Percentiles rank a stretch among this genome's conserved stretches.
These are phyloP conservation scores for Sycophaga agraensis DNA, from an alignment of 1,140 invertebrate genomes.

Conservation along the genomic window DNA sequence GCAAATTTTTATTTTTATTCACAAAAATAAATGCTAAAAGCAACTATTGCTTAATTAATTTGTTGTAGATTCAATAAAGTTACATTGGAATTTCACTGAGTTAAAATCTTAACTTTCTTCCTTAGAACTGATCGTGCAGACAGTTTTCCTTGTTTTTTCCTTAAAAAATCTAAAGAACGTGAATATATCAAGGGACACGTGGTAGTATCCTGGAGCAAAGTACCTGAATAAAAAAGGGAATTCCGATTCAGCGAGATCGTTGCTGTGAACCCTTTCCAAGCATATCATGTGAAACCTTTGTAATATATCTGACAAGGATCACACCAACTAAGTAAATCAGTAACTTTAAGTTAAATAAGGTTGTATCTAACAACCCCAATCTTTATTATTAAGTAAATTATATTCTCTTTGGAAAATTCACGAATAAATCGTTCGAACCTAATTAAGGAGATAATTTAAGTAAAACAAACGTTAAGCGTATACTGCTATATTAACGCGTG, in stretches of 20 bases:
- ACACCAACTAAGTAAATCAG: slow-evolving; percentile 4
- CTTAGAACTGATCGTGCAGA: too few relatives aligned
- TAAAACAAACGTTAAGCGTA: too few relatives aligned
- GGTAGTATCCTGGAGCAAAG: not conserved
- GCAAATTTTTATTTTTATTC: too few relatives aligned
- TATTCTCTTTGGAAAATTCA: not conserved
- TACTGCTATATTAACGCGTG: too few relatives aligned
- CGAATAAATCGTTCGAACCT: slow-evolving; percentile 5
- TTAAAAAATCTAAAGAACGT: slow-evolving; percentile 10
- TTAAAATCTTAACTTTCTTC: too few relatives aligned
- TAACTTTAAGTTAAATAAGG: slow-evolving; percentile 10
- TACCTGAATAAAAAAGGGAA: slow-evolving; percentile 17
- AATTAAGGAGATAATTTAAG: slow-evolving; percentile 2
- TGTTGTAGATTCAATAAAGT: too few relatives aligned
- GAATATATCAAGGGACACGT: slow-evolving; percentile 7
- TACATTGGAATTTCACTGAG: too few relatives aligned
- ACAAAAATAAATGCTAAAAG: too few relatives aligned
- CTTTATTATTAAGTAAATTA: slow-evolving; percentile 10
- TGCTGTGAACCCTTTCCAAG: not conserved
- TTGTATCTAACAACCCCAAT: slow-evolving; percentile 1
- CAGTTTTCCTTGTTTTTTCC: too few relatives aligned
- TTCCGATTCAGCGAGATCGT: slow-evolving; percentile 20
- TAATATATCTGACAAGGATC: slow-evolving; percentile 13
- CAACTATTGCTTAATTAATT: too few relatives aligned
- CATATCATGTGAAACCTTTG: slow-evolving; percentile 1